Conservation (phyloP, 2,113 vertebrate genomes). For the Phrynosoma blainvillii region DNA sequence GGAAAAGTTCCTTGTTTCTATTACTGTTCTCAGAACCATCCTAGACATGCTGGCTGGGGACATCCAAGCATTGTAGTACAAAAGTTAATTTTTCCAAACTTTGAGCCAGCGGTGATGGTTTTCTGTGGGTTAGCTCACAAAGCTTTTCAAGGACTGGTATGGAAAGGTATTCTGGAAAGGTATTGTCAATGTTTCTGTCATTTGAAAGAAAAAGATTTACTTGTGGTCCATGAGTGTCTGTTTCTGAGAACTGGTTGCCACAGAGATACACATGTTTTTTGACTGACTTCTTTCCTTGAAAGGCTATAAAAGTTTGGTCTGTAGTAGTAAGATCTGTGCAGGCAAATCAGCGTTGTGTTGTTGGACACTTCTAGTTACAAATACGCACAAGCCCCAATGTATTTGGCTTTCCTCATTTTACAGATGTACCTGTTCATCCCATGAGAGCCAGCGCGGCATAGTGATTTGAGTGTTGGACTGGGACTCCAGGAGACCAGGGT, state of each 20-base stretch:
- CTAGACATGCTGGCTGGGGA: no score
- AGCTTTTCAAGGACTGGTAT: background rate
- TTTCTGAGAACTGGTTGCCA: background rate
- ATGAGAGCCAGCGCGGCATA: background rate
- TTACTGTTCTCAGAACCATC: no score
- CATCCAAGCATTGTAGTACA: no score
- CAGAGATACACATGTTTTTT: no score
- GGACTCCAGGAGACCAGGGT: no score
- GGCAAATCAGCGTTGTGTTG: background rate
- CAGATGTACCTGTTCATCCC: background rate
- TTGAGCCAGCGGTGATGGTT: no score
- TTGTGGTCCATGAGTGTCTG: background rate
- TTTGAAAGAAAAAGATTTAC: no score
- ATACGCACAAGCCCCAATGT: no score
- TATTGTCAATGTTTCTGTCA: background rate
- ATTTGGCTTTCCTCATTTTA: background rate
- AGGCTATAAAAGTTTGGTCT: background rate
- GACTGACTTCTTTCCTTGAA: background rate
- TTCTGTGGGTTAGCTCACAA: background rate
- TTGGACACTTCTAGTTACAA: no score
- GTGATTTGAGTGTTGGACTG: no score
- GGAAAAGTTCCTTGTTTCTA: no score
- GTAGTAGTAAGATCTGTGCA: background rate
- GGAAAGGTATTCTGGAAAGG: background rate
- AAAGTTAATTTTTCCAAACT: background rate